Base-by-base conservation (phyloP, 2,888 invertebrate genomes). In the Apocheima hispidaria region DNA sequence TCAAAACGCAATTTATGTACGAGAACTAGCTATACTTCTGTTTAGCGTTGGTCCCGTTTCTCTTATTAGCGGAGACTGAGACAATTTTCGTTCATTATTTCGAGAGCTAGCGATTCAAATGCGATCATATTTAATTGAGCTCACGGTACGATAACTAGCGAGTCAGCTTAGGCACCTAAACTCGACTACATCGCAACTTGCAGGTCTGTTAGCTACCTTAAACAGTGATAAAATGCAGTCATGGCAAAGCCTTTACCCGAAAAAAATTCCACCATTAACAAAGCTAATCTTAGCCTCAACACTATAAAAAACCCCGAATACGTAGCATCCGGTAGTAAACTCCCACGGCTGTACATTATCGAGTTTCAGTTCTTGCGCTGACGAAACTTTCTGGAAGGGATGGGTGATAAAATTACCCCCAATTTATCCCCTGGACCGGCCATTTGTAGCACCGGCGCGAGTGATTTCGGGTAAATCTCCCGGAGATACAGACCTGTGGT, bases 361-460 rank as follows among this genome's bases (percentile, higher is more conserved):
- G 74, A 76, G 74, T 74, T 79, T 70, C 68, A 71, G 74, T 74
- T 72, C 71, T 69, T 71, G 63, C 72, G 65, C 60, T 52, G 61
- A 48, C 61, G 70, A 79, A 60, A 80, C 71, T 76, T 83, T 79
- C 61, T 63, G 65, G 73, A 78, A 76, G 72, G 82, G 79, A 75
- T 72, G 74, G 77, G 80, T 83, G 81, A 86, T 86, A 87, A 88
- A 88, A 87, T 87, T 83, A 83, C 80, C 72, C 74, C 66, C 81
- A 85, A 85, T 87, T 89, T 85, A 82, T 86, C 79, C 76, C 61
- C 66, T 64, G 72, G 77, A 68, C 76, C 72, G 75, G 78, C 82
- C 84, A 82, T 89, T 90, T 78, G 77, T 77, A 78, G 81, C 88
- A 89, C 82, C 86, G 82, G 86, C 72, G 75, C 75, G 52, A 71